phyloP scores from a whole-genome alignment of 2,797 vertebrate species.

The Crenuchus spilurus region DNA sequence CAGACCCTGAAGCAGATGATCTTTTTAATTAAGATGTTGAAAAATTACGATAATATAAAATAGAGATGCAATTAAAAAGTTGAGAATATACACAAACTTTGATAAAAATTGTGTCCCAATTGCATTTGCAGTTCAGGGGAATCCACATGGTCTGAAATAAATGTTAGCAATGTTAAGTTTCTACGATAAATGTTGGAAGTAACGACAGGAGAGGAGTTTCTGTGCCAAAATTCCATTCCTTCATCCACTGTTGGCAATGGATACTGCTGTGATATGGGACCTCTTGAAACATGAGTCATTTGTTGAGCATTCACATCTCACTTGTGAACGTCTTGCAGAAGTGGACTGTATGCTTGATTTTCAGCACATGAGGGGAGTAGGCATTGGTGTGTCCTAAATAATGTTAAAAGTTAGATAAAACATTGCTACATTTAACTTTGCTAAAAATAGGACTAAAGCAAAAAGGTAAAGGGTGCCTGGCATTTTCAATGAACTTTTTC shows the following conservation, averaged over 20 bases:
- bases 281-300: not conserved
- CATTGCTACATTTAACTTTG: too few relatives aligned
- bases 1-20: not conserved
- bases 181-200: not conserved
- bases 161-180: not conserved
- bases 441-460: too few relatives aligned
- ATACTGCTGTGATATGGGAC: not conserved
- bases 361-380: too few relatives aligned
- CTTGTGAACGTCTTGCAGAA: not conserved
- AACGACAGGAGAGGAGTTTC: not conserved
- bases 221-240: slow-evolving; percentile 11
- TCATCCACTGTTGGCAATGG: not conserved
- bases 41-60: slow-evolving; percentile 9
- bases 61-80: not conserved
- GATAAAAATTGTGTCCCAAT: slow-evolving; percentile 13
- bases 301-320: slow-evolving; percentile 6
- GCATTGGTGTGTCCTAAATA: too few relatives aligned
- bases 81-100: not conserved
- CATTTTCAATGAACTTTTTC: too few relatives aligned
- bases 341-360: too few relatives aligned
- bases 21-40: slow-evolving; percentile 22
- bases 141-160: slow-evolving; percentile 1
- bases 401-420: too few relatives aligned
- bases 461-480: too few relatives aligned
- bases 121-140: not conserved